phyloP scores from a whole-genome alignment of 2,888 invertebrate species.

The Odontomyia ornata region DNA sequence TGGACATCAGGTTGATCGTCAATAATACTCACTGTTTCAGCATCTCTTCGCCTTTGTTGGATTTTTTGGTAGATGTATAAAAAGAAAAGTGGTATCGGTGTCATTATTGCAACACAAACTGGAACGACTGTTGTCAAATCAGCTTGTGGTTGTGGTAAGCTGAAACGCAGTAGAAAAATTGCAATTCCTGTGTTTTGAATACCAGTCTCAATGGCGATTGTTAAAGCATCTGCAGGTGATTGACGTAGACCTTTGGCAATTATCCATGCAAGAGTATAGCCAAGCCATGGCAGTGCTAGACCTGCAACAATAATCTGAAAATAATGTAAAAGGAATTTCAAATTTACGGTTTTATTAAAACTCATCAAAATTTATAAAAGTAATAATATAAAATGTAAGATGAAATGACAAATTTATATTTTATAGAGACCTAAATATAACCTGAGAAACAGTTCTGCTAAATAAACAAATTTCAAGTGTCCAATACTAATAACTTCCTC shows the following conservation, averaged over 20 bases:
- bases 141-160: constrained; percentile 84
- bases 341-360: not conserved
- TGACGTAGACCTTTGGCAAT: constrained; percentile 71
- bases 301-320: constrained; percentile 81
- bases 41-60: constrained; percentile 30
- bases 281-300: constrained; percentile 82
- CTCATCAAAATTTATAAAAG: no score
- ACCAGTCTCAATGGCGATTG: constrained; percentile 92
- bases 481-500: no score
- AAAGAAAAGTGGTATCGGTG: constrained; percentile 82
- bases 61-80: constrained; percentile 69
- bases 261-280: constrained; percentile 76
- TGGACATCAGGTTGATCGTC: constrained; percentile 1
- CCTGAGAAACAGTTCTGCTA: no score
- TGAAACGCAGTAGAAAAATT: constrained; percentile 84
- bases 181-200: constrained; percentile 94
- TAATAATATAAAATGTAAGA: no score
- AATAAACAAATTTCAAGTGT: no score
- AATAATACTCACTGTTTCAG: constrained; percentile 39
- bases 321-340: constrained; percentile 11
- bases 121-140: constrained; percentile 92
- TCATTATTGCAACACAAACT: constrained; percentile 92
- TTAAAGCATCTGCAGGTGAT: constrained; percentile 74
- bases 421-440: no score
- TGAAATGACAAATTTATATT: no score